A percentile compares a stretch with the other conserved stretches of the same genome.
These are phyloP conservation scores for Intellagama lesueurii DNA, from an alignment of 2,797 vertebrate species.

Conservation along the genomic window DNA sequence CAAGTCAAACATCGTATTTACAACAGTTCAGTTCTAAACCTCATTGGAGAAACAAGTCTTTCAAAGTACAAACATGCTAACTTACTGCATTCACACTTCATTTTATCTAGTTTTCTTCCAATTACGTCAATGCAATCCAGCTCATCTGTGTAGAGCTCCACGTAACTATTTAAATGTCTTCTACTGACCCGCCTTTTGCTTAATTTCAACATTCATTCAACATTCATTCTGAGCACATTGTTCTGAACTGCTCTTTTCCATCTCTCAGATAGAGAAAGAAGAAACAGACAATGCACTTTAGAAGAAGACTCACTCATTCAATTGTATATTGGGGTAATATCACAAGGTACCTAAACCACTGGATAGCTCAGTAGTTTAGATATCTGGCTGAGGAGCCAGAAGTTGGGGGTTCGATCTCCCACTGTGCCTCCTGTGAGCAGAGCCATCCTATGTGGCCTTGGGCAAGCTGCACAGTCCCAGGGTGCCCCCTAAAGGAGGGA, in stretches of 20 bases:
- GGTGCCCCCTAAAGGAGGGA: too few relatives aligned
- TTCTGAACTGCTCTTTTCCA: too few relatives aligned
- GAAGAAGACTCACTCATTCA: background rate
- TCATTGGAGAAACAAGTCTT: background rate
- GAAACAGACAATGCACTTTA: background rate
- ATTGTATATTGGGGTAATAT: background rate
- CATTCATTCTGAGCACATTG: background rate
- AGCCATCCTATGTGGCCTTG: too few relatives aligned
- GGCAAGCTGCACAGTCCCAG: too few relatives aligned
- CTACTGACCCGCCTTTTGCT: background rate
- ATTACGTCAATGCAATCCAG: background rate
- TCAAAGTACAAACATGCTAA: too few relatives aligned
- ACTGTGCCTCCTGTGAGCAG: too few relatives aligned
- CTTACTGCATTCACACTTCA: background rate
- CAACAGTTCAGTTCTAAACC: background rate
- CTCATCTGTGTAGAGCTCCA: background rate
- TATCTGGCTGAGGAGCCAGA: too few relatives aligned
- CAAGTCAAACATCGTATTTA: background rate
- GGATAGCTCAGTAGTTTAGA: too few relatives aligned
- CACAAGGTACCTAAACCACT: too few relatives aligned
- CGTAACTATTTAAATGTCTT: background rate
- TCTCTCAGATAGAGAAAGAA: background rate
- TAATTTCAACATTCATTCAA: background rate
- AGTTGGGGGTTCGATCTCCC: too few relatives aligned
- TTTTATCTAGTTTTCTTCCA: background rate